Base-by-base conservation (phyloP, 1,140 invertebrate species). In the Rhagoletis zephyria region DNA sequence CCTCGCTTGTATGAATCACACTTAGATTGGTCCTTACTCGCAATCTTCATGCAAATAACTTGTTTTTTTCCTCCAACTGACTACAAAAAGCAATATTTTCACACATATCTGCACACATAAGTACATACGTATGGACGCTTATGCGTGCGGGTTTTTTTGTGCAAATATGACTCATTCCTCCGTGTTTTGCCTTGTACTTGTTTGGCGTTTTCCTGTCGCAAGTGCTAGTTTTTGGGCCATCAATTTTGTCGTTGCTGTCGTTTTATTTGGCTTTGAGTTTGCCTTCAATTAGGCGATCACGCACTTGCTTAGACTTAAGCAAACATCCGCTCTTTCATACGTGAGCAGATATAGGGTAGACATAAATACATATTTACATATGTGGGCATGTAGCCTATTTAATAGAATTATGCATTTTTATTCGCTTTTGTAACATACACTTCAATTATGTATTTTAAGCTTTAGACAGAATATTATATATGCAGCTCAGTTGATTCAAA, bases 41-140 rank as follows among this genome's bases (percentile, higher is more conserved):
- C 1, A 81, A 81, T 59, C 74, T 30, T 81, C 74, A 81, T 81
- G 48, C 74, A 81, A 81, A 81, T 81, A 81, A 51, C 74, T 59
- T 19, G 30, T 81, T 81, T 56, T 81, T 16, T 48, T n/a, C 5
- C 16, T 19, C 51, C 48, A 81, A 81, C 45, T 56, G 48, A 16
- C 19, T 81, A 56, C 74, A 16, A 81, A 81, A 56, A 48, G 45
- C 48, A 81, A 19, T 19, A 0, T 10, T 10, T 4, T 16, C 14
- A 48, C 16, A 6, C 48, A 59, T 19, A 59, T 3, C 2, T 30
- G n/a, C 45, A 51, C 3, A 30, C 4, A 19, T 30, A 30, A 1
- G 48, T 56, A 56, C 51, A 1, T 56, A 56, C 1, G 51, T 56
- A 56, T 56, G 10, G 51, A 10, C 51, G 9, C 10, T 56, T 74